Evolutionary conservation across 2,113 vertebrate genomes (phyloP).

Genomic region (Verasper variegatus): DNA sequence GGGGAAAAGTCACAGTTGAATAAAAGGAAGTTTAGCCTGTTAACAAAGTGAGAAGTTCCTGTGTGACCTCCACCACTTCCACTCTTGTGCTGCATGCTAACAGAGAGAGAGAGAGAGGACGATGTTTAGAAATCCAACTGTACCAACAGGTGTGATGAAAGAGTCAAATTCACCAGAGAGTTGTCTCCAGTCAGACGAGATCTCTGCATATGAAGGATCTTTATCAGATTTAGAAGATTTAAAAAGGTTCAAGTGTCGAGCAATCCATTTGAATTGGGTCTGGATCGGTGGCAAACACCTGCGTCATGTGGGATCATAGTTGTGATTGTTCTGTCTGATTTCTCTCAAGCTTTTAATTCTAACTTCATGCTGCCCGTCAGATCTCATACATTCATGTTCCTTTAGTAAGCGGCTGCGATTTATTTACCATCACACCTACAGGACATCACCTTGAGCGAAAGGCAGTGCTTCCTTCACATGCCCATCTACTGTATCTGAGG

Average conservation of each 20-base stretch:
- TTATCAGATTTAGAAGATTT: background rate
- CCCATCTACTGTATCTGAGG: slow-evolving; percentile 18
- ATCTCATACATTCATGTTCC: background rate
- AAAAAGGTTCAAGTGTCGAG: too few species aligned
- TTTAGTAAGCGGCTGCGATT: slow-evolving; percentile 19
- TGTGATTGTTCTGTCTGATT: too few species aligned
- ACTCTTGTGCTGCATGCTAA: slow-evolving; percentile 13
- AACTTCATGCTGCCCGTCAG: background rate
- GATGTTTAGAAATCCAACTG: slow-evolving; percentile 49
- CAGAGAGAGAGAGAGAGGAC: background rate
- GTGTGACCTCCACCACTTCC: slow-evolving; percentile 20
- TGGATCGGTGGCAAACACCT: background rate
- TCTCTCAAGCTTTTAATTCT: background rate
- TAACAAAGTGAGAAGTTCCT: slow-evolving; percentile 8
- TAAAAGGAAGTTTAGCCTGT: slow-evolving; percentile 58
- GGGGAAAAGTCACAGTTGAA: background rate
- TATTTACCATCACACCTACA: slow-evolving; percentile 20
- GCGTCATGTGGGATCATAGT: too few species aligned
- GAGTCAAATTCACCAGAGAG: slow-evolving; percentile 31
- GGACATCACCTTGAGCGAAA: slow-evolving; percentile 61
- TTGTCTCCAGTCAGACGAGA: background rate
- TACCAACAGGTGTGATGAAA: slow-evolving; percentile 23
- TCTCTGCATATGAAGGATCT: background rate
- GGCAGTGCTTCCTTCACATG: slow-evolving; percentile 35
- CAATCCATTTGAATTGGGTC: background rate